Percentiles rank a stretch among this genome's conserved stretches.
Evolutionary conservation across 2,113 vertebrate genomes (phyloP).

Genomic region (Oreochromis spilurus): DNA sequence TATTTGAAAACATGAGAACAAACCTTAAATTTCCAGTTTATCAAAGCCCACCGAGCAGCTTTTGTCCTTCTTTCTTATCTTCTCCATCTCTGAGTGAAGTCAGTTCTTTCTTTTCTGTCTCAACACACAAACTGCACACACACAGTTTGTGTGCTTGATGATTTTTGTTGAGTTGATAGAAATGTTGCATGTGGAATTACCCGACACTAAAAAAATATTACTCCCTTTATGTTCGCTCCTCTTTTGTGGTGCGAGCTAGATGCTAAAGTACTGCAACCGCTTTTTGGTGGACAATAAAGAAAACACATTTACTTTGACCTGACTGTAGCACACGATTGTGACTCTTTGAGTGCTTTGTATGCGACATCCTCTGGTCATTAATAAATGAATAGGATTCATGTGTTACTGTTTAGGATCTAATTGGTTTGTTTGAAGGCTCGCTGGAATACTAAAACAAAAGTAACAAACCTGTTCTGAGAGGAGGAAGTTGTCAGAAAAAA

Average conservation of each 20-base stretch:
- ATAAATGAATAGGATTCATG: accelerated
- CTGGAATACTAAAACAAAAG: too few relatives aligned
- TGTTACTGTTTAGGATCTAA: too few relatives aligned
- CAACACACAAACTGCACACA: background rate
- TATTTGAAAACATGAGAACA: background rate
- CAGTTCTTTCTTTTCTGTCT: accelerated
- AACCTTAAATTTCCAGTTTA: accelerated
- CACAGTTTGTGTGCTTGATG: accelerated
- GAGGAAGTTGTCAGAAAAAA: too few relatives aligned
- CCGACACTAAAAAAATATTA: background rate
- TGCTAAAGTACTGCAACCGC: accelerated
- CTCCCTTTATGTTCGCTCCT: background rate
- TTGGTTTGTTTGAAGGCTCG: too few relatives aligned
- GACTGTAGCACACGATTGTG: background rate
- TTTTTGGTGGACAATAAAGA: background rate
- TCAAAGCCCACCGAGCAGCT: background rate
- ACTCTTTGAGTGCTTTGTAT: background rate
- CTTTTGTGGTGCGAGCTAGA: background rate
- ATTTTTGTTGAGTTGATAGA: accelerated
- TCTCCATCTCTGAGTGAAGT: background rate
- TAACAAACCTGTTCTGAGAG: too few relatives aligned
- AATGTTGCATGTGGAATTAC: accelerated
- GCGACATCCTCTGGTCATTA: background rate
- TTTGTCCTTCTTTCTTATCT: background rate
- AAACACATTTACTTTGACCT: background rate